These are phyloP conservation scores for Gephyroberyx darwinii DNA, from an alignment of 2,797 vertebrate species.

Conservation along the genomic window DNA sequence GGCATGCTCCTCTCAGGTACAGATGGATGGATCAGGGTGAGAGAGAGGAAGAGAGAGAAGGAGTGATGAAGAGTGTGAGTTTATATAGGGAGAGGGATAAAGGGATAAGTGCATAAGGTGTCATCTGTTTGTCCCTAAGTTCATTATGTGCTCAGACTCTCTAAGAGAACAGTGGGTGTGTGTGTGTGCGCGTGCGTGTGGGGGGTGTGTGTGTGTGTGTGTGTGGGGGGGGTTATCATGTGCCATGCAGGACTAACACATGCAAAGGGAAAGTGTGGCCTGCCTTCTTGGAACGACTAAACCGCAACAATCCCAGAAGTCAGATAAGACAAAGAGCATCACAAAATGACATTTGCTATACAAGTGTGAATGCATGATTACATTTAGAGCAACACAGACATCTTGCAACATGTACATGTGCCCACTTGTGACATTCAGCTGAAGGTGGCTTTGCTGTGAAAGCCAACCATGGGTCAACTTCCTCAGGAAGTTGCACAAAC, in stretches of 20 bases:
- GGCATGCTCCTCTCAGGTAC: neutral
- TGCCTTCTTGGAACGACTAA: neutral
- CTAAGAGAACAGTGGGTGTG: constrained; percentile 26
- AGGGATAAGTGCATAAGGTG: constrained; percentile 64
- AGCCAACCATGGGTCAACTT: constrained; percentile 51
- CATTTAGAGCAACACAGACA: neutral
- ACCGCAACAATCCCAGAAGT: neutral
- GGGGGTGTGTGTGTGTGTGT: no score
- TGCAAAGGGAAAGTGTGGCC: neutral
- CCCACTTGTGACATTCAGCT: constrained; percentile 36
- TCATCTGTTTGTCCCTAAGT: constrained; percentile 74
- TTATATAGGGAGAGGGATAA: constrained; percentile 63
- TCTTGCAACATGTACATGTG: neutral
- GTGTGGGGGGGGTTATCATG: constrained; percentile 34
- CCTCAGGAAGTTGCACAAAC: constrained; percentile 72
- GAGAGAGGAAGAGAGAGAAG: neutral
- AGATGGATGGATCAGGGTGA: neutral
- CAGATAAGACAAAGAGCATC: neutral
- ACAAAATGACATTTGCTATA: neutral
- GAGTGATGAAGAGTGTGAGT: constrained; percentile 4
- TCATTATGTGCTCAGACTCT: constrained; percentile 78
- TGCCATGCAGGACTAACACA: neutral
- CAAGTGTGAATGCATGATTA: neutral
- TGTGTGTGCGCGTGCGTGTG: no score
- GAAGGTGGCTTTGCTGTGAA: constrained; percentile 17